A percentile compares a stretch with the other conserved stretches of the same genome.
These are phyloP conservation scores for Diarsia dahlii DNA, from an alignment of 2,888 invertebrate species.

Conservation along the genomic window DNA sequence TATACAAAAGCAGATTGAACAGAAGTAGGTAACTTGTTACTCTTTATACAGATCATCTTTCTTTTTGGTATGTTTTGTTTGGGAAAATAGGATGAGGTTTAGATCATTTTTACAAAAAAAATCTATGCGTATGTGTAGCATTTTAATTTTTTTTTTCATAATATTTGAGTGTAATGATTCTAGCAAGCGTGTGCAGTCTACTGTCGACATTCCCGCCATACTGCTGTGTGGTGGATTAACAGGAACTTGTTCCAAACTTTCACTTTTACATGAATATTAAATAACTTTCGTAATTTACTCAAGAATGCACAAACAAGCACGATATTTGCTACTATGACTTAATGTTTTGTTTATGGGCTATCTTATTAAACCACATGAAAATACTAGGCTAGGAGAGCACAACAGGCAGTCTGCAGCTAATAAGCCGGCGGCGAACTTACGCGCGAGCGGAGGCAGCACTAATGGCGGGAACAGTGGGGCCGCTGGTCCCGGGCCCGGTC, in stretches of 20 bases:
- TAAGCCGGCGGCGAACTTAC: conserved; percentile 72
- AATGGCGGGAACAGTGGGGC: conserved; percentile 65
- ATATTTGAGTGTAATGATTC: conserved; percentile 38
- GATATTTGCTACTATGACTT: background rate
- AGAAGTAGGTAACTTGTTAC: conserved; percentile 87
- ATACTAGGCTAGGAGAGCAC: conserved; percentile 85
- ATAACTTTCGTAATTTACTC: background rate
- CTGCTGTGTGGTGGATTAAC: conserved; percentile 26
- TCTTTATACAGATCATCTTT: background rate
- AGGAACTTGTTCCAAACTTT: conserved; percentile 30
- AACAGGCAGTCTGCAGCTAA: conserved; percentile 76
- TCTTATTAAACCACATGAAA: conserved; percentile 28
- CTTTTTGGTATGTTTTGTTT: background rate
- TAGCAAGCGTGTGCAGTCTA: conserved; percentile 44
- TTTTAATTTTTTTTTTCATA: conserved; percentile 1
- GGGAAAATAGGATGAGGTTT: background rate
- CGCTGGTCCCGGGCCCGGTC: conserved; percentile 43
- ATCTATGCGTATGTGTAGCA: too few species aligned
- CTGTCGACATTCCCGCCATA: conserved; percentile 32
- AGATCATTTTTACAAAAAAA: too few species aligned
- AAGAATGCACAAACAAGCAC: background rate
- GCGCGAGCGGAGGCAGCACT: conserved; percentile 61
- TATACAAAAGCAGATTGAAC: conserved; percentile 97
- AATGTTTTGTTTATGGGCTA: background rate
- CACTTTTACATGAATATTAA: conserved; percentile 3